Conservation (phyloP, 1,140 invertebrate species). For the Parasteatoda tepidariorum region DNA sequence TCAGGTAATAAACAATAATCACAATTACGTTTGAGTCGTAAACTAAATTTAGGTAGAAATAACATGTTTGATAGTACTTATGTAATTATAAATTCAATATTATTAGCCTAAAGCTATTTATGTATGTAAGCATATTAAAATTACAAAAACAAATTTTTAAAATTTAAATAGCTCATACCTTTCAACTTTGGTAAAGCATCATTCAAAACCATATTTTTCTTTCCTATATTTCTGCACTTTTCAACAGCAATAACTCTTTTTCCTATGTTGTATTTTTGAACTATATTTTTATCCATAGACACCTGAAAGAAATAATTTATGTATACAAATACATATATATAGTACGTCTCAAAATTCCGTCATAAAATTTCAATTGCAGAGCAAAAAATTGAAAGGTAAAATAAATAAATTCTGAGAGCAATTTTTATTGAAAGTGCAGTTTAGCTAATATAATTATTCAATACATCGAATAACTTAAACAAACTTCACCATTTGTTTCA, state of each 20-base stretch:
- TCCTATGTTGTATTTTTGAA: constrained; percentile 65
- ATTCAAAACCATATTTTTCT: constrained; percentile 66
- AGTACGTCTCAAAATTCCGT: not conserved
- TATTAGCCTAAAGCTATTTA: too few relatives aligned
- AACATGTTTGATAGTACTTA: too few relatives aligned
- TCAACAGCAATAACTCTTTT: constrained; percentile 65
- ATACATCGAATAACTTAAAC: not conserved
- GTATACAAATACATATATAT: not conserved
- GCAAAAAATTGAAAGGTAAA: not conserved
- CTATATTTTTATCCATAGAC: constrained; percentile 57
- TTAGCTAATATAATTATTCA: not conserved
- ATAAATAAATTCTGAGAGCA: too few relatives aligned
- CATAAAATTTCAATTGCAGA: not conserved
- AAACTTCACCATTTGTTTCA: too few relatives aligned
- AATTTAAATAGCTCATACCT: too few relatives aligned
- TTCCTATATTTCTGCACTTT: constrained; percentile 65
- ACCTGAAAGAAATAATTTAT: not conserved
- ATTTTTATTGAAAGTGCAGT: too few relatives aligned
- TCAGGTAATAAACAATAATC: too few relatives aligned
- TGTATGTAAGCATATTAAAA: too few relatives aligned
- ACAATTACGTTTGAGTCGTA: too few relatives aligned
- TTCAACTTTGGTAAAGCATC: constrained; percentile 65
- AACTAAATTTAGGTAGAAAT: too few relatives aligned
- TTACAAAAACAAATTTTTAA: too few relatives aligned
- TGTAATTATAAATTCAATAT: too few relatives aligned